Conservation (phyloP, 2,113 vertebrate species). For the Centropus bengalensis region DNA sequence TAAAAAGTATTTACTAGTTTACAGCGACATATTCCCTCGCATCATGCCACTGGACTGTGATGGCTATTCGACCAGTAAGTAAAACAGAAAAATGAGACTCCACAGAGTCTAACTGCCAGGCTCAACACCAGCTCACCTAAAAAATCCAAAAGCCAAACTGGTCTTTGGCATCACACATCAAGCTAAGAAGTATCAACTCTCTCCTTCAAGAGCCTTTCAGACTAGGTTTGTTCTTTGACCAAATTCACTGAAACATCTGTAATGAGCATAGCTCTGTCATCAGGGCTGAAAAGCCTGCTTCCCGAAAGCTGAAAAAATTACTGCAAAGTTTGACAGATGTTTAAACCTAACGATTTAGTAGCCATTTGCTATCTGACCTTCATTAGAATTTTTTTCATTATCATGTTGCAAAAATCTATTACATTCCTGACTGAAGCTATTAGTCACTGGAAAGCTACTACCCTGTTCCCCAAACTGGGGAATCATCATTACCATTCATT, state of each 20-base stretch:
- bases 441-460: slow-evolving; percentile 63
- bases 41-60: rapidly evolving
- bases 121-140: slow-evolving; percentile 13
- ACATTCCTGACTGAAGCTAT: slow-evolving; percentile 68
- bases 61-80: not conserved
- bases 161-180: slow-evolving; percentile 9
- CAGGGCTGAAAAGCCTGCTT: not conserved
- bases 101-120: not conserved
- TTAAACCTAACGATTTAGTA: slow-evolving; percentile 37
- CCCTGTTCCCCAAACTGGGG: slow-evolving; percentile 51
- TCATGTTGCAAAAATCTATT: slow-evolving; percentile 68
- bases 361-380: slow-evolving; percentile 57
- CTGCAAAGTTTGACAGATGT: slow-evolving; percentile 30
- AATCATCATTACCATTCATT: slow-evolving; percentile 73
- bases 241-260: slow-evolving; percentile 22
- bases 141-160: slow-evolving; percentile 25
- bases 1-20: not conserved
- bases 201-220: not conserved
- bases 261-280: not conserved
- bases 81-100: not conserved
- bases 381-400: slow-evolving; percentile 71
- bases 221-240: slow-evolving; percentile 10
- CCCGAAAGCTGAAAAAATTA: slow-evolving; percentile 30
- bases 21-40: not conserved
- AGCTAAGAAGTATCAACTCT: not conserved